A percentile compares a stretch with the other conserved stretches of the same genome.
Conservation (phyloP, 2,888 invertebrate species). For the Frankliniella fusca region DNA sequence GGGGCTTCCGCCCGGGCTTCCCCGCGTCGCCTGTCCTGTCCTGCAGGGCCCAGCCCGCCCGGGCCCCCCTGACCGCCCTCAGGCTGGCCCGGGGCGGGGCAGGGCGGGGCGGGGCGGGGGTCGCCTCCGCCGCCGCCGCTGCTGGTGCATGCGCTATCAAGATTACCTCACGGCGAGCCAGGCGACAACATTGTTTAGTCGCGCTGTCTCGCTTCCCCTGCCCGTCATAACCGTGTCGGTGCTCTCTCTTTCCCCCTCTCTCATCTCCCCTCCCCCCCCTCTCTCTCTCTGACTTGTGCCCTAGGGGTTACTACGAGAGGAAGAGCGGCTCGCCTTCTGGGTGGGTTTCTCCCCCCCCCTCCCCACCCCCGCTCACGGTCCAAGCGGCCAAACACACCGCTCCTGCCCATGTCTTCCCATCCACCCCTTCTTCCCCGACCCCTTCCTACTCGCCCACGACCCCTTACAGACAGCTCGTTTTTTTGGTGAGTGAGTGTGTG, state of each 20-base stretch:
- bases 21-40: neutral
- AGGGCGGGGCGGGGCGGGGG: neutral
- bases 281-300: slow-evolving; percentile 32
- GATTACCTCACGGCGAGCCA: neutral
- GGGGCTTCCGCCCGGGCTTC: neutral
- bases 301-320: slow-evolving; percentile 29
- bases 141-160: neutral
- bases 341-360: neutral
- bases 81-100: neutral
- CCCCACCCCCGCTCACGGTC: neutral
- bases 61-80: neutral
- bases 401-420: too few relatives aligned
- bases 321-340: slow-evolving; percentile 19
- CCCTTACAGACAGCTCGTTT: neutral
- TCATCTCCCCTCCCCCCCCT: slow-evolving; percentile 30
- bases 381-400: neutral
- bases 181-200: neutral
- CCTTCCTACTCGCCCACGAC: neutral
- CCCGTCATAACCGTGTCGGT: too few relatives aligned
- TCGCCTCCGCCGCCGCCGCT: neutral
- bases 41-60: neutral
- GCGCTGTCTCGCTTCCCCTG: too few relatives aligned
- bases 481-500: neutral
- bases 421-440: neutral
- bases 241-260: too few relatives aligned